These are phyloP conservation scores for Drosophila mayaguana DNA, from an alignment of 2,888 invertebrate species.

Conservation along the genomic window DNA sequence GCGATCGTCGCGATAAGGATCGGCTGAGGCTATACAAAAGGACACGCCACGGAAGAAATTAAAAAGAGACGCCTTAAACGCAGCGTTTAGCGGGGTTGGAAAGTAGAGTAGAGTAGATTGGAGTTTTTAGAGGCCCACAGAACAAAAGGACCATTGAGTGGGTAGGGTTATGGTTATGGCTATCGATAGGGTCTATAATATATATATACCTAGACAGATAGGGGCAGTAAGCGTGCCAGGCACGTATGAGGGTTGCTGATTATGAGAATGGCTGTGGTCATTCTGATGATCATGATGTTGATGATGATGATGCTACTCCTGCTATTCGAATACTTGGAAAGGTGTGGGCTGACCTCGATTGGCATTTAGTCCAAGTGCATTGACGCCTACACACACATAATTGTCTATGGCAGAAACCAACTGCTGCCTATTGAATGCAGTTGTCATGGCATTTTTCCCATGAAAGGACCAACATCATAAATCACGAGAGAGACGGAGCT, in stretches of 20 bases:
- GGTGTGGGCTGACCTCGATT: slow-evolving; percentile 62
- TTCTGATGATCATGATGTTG: slow-evolving; percentile 10
- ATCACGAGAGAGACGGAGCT: slow-evolving; percentile 53
- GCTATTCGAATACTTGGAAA: slow-evolving; percentile 45
- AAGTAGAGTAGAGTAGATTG: neutral
- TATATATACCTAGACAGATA: slow-evolving; percentile 8
- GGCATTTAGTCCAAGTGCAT: slow-evolving; percentile 52
- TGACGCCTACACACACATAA: slow-evolving; percentile 72
- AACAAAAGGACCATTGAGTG: slow-evolving; percentile 35
- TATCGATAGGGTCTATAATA: slow-evolving; percentile 13
- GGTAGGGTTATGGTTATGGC: slow-evolving; percentile 48
- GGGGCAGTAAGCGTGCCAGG: slow-evolving; percentile 73
- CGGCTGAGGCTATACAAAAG: slow-evolving; percentile 40
- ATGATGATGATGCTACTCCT: slow-evolving; percentile 29
- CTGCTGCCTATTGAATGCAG: slow-evolving; percentile 41
- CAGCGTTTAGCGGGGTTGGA: slow-evolving; percentile 63
- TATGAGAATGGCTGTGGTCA: slow-evolving; percentile 37
- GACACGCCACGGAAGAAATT: slow-evolving; percentile 72
- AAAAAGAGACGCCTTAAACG: slow-evolving; percentile 68
- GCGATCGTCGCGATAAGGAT: slow-evolving; percentile 76
- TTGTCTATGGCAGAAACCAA: slow-evolving; percentile 25
- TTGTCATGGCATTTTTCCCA: slow-evolving; percentile 53
- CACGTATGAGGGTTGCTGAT: slow-evolving; percentile 52
- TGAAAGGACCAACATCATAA: slow-evolving; percentile 65
- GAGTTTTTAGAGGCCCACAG: slow-evolving; percentile 9